Evolutionary conservation across 1,140 invertebrate genomes (phyloP), one percentile per base, ranked within the genome.

Genomic region (Sipha flava): DNA sequence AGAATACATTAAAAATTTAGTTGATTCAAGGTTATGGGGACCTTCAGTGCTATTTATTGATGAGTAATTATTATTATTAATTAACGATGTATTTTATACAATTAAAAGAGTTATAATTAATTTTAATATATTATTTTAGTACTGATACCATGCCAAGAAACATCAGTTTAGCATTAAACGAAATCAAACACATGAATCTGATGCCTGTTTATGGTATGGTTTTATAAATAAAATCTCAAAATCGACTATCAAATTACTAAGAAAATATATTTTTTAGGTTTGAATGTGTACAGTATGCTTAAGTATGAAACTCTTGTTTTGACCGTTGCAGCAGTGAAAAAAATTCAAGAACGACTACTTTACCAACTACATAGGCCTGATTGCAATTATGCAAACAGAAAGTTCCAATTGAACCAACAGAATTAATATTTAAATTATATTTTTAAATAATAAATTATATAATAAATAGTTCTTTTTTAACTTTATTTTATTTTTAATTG

Each of bases 231-330:
- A 18, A n/a, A 29, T 59, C 23, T 47, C 2, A 0, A 37, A 57
- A 80, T 16, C 0, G 29, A 37, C 3, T 43, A 18, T 14, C 45
- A 23, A 29, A 3, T 81, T 47, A n/a, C n/a, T n/a, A n/a, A n/a
- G n/a, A 37, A 21, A 62, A 18, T 21, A 66, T 82, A 80, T 57
- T 81, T 85, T 81, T 16, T 75, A 88, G 87, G 92, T 21, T 85
- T 94, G 2, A 94, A 94, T 86, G 92, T 93, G 0, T 92, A 93
- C 83, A 97, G 89, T 85, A 98, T 99, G 94, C 85, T 99, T 45
- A 99, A 99, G 88, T 94, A 99, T 87, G 91, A 96, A 80, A 98
- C 97, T 0, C 85, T 99, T 18, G 91, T 99, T 1, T 84, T 99
- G 0, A 98, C 97, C 2, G 86, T 92, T 82, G 87, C 88, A 62